phyloP scores from a whole-genome alignment of 2,797 vertebrate species.

The Pantherophis vulpinus region DNA sequence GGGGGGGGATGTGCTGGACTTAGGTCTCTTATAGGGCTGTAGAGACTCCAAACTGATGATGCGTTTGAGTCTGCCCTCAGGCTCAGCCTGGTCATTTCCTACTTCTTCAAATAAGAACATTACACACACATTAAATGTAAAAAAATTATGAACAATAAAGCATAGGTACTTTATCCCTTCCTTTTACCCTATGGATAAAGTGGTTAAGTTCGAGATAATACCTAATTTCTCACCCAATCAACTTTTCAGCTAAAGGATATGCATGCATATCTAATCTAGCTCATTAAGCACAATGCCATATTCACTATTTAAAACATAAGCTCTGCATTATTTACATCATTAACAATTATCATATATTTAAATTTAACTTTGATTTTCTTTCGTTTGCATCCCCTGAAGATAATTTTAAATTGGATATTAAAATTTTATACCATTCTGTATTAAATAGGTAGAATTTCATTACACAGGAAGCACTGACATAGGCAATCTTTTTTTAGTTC shows the following conservation, averaged over 20 bases:
- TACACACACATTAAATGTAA: not conserved
- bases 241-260: not conserved
- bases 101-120: not conserved
- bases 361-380: not conserved
- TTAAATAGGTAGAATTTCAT: not conserved
- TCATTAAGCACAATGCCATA: not conserved
- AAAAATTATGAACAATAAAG: not conserved
- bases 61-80: no score
- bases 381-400: not conserved
- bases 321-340: not conserved
- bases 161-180: not conserved
- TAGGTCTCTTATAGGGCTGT: not conserved
- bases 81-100: not conserved
- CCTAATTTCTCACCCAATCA: not conserved
- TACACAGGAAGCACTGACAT: not conserved
- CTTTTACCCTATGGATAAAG: not conserved
- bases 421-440: not conserved
- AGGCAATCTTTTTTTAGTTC: not conserved
- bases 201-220: not conserved
- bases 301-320: not conserved
- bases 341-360: not conserved
- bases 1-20: no score
- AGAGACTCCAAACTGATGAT: not conserved
- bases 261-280: not conserved
- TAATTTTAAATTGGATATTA: not conserved